A percentile compares a stretch with the other conserved stretches of the same genome.
Conservation (phyloP, 2,797 vertebrate genomes). For the Poliocrania exsul region DNA sequence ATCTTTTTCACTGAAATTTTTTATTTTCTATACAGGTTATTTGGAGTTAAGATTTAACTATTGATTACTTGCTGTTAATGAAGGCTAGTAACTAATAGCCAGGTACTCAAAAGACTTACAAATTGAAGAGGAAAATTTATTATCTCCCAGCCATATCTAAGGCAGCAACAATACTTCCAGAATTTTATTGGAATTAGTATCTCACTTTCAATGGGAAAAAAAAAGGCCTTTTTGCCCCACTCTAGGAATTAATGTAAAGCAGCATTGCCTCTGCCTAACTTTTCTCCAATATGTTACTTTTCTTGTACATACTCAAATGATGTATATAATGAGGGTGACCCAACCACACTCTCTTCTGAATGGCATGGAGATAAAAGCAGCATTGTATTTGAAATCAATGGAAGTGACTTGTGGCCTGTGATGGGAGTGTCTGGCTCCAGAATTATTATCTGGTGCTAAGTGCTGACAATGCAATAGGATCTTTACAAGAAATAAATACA, state of each 20-base stretch:
- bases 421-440: slow-evolving; percentile 19
- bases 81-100: not conserved
- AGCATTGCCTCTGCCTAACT: not conserved
- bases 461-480: slow-evolving; percentile 27
- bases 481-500: slow-evolving; percentile 18
- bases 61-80: not conserved
- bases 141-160: not conserved
- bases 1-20: not conserved
- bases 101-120: not conserved
- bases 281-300: not conserved
- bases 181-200: not conserved
- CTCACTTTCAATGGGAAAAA: not conserved
- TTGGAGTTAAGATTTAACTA: not conserved
- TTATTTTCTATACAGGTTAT: not conserved
- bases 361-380: slow-evolving; percentile 4
- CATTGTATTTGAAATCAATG: slow-evolving; percentile 44
- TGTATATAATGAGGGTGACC: not conserved
- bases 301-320: not conserved
- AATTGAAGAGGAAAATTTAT: not conserved
- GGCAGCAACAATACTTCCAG: not conserved
- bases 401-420: not conserved
- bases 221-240: not conserved
- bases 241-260: not conserved
- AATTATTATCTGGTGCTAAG: slow-evolving; percentile 50
- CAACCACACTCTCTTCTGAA: not conserved